These are phyloP conservation scores for Lethenteron reissneri DNA, from an alignment of 2,113 vertebrate genomes.

Conservation along the genomic window DNA sequence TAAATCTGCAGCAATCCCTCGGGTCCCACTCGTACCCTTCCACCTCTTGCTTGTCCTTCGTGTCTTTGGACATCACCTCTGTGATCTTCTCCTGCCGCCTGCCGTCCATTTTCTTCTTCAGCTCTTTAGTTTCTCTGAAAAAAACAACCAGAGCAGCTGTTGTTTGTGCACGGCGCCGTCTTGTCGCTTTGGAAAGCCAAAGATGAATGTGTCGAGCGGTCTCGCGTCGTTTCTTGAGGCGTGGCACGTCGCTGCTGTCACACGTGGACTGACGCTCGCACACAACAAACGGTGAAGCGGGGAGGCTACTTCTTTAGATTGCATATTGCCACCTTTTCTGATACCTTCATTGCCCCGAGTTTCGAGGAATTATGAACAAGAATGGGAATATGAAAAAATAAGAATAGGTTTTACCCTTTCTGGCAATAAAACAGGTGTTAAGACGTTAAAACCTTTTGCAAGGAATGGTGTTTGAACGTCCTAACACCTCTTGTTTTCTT, in stretches of 20 bases:
- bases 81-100: slow-evolving; percentile 53
- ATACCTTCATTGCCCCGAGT: no score
- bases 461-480: no score
- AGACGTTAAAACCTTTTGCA: no score
- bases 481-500: no score
- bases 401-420: no score
- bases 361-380: no score
- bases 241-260: not conserved
- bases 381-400: no score
- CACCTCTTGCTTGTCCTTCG: slow-evolving; percentile 34
- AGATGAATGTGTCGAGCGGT: no score
- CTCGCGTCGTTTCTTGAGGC: no score
- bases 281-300: not conserved
- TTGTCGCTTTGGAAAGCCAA: not conserved
- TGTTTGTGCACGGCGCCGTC: not conserved
- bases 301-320: not conserved
- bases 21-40: slow-evolving; percentile 25
- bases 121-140: slow-evolving; percentile 53
- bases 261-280: not conserved
- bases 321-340: no score
- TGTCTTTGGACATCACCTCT: slow-evolving; percentile 30
- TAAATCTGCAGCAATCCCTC: not conserved
- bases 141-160: not conserved
- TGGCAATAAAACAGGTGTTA: no score
- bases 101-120: slow-evolving; percentile 53